Evolutionary conservation across 2,113 vertebrate species (phyloP), one percentile per base, ranked within the genome.

Genomic region (Pangasianodon hypophthalmus): DNA sequence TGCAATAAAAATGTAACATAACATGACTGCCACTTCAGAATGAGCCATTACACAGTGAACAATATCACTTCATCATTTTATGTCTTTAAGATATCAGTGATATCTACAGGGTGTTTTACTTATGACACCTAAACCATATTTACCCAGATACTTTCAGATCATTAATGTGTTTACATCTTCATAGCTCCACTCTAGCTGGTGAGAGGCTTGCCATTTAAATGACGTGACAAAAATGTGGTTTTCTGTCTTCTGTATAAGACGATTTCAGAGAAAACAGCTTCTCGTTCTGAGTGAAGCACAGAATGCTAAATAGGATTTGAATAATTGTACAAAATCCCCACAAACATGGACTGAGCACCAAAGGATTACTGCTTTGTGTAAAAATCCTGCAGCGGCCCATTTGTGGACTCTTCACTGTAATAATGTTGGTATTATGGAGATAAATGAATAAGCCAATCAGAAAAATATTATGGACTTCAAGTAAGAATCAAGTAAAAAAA

Each of bases 31-130:
- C 58, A 29, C 37, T 79, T 90, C 32, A 62, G 71, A 29, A 21
- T 67, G 48, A 84, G 80, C 46, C 56, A 46, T 71, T 87, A 87
- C 69, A 84, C 44, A 90, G 67, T 84, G 54, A 90, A 50, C 37
- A 9, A 64, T 9, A 64, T 77, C 13, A 48, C 56, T 21, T 37
- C 32, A 26, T 67, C 46, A 18, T 84, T 69, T 85, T 60, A 37
- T 21, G 52, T 75, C 50, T 87, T 41, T 32, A 64, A 80, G 58
- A 67, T 44, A 83, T 69, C 3, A 54, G 48, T 4, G 7, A 79
- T 29, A 19, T 50, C 18, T 48, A 29, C n/a, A 62, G 41, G 48
- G 24, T 16, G 44, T 82, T 50, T 52, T 26, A 26, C 1, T 62
- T 26, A 32, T 48, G 67, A 52, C 60, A 16, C 87, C 2, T 16